Evolutionary conservation across 1,140 invertebrate species (phyloP), one percentile per base, ranked within the genome.

Genomic region (Solenopsis invicta): DNA sequence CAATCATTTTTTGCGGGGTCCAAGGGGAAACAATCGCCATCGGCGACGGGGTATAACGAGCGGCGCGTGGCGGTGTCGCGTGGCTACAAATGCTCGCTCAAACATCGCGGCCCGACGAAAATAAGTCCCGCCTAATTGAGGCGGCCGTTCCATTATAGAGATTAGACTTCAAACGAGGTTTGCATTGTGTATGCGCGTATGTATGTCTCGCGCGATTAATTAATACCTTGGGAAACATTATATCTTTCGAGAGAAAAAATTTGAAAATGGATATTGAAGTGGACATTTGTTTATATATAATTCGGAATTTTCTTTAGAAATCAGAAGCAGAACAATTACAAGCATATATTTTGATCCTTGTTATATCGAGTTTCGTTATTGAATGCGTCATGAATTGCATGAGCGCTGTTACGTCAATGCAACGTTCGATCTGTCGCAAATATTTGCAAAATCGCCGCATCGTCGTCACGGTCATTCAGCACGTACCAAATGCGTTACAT

Each of bases 101-200:
- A 93, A 92, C 90, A 93, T 93, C 89, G 66, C 69, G 48, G 80
- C 69, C 74, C 67, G 80, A 67, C 29, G 86, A 86, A 85, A 93
- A 91, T 93, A 93, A 93, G 93, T 89, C 92, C 85, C 62, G 86
- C 87, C 91, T 93, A 93, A 93, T 93, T 93, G 92, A 92, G 86
- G 78, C 87, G 84, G 69, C 87, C 76, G 80, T 93, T 92, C 93
- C 92, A 93, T 93, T 93, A 93, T 78, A 67, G 91, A 93, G 93
- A 93, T 93, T 93, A 93, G 90, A 93, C 93, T 93, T 93, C 91
- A 93, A 93, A 93, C 88, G 89, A 86, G 85, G 66, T 13, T 67
- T 67, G 64, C 64, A 50, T 69, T 69, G 41, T 48, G 18, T 69
- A 3, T 21, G 4, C 6, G 9, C 4, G 10, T 8, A 1, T 48